Base-by-base conservation (phyloP, 92 coral and sea anemone genomes). In the Porites rus region DNA sequence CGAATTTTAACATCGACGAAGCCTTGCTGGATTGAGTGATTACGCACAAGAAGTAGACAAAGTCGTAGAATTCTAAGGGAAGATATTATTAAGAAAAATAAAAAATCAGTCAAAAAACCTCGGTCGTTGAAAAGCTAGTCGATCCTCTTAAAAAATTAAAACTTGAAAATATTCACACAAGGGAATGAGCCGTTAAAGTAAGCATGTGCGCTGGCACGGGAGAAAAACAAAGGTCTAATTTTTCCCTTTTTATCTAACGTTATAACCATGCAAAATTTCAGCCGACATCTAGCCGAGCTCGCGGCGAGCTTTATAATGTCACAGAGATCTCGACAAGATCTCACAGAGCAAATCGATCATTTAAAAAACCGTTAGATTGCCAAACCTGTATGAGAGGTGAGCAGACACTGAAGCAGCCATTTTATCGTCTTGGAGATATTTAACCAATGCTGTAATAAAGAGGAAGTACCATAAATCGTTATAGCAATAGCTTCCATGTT, bases 41-140 rank as follows among this genome's bases (percentile, higher is more conserved):
- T 75, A 17, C 87, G 96, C 13, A 94, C 75, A 65, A 79, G 82
- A 24, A 94, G 93, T 28, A 94, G 85, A 7, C 94, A 88, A 17
- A 89, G 84, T 83, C 90, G 83, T 75, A 92, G 74, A 13, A 90
- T 46, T 72, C 98, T 94, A 82, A n/a, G 54, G 13, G 13, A 76
- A 14, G 1, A 14, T 56, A 56, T 56, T 56, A 56, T 56, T 10
- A 56, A 56, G 61, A 56, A 56, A 10, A 56, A 2, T 10, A 10
- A 56, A 10, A 8, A 14, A 2, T 10, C 1, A 56, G 0, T 56
- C 0, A 56, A 11, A 54, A 56, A 3, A 7, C 16, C 11, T 56
- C 11, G 14, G 11, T 2, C 13, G 61, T 56, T 0, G 11, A 56
- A 8, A 38, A 38, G 46, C 46, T 4, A 4, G 46, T 38, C 46